Percentiles rank a stretch among this genome's conserved stretches.
phyloP scores from a whole-genome alignment of 2,888 invertebrate species.

The Platypus cylindrus region DNA sequence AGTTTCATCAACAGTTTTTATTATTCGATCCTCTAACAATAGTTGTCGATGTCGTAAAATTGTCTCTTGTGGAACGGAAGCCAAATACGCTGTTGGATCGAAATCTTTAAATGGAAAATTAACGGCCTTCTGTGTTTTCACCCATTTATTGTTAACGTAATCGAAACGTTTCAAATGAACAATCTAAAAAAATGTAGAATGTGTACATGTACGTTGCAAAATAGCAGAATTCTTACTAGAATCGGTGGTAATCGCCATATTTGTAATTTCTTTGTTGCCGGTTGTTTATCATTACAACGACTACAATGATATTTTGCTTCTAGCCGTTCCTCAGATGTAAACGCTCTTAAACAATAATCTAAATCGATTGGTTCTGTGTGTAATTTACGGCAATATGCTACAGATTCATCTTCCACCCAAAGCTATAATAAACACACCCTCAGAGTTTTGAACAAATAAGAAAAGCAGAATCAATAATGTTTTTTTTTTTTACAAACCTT shows the following conservation, averaged over 20 bases:
- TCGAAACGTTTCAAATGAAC: constrained; percentile 88
- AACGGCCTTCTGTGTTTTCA: constrained; percentile 87
- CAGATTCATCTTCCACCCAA: constrained; percentile 63
- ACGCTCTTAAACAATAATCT: constrained; percentile 73
- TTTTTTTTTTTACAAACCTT: constrained; percentile 20
- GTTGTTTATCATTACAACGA: constrained; percentile 68
- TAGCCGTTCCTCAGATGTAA: constrained; percentile 76
- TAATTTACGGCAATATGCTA: constrained; percentile 52
- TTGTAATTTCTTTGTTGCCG: constrained; percentile 81
- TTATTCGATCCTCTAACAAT: constrained; percentile 32
- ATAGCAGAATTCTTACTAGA: constrained; percentile 44
- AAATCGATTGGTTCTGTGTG: constrained; percentile 76
- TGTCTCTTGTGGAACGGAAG: constrained; percentile 67
- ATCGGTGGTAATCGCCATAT: constrained; percentile 86
- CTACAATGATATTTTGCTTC: constrained; percentile 80
- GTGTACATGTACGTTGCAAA: background rate
- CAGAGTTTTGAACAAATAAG: background rate
- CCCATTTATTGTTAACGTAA: constrained; percentile 81
- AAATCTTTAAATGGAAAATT: constrained; percentile 79
- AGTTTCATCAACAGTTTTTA: constrained; percentile 18
- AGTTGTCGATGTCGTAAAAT: constrained; percentile 53
- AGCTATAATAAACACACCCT: constrained; percentile 40
- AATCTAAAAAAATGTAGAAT: constrained; percentile 44
- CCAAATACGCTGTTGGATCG: constrained; percentile 77
- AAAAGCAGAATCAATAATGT: background rate